Percentiles rank a stretch among this genome's conserved stretches.
Evolutionary conservation across 2,888 invertebrate genomes (phyloP).

Genomic region (Masnerella sp.): DNA sequence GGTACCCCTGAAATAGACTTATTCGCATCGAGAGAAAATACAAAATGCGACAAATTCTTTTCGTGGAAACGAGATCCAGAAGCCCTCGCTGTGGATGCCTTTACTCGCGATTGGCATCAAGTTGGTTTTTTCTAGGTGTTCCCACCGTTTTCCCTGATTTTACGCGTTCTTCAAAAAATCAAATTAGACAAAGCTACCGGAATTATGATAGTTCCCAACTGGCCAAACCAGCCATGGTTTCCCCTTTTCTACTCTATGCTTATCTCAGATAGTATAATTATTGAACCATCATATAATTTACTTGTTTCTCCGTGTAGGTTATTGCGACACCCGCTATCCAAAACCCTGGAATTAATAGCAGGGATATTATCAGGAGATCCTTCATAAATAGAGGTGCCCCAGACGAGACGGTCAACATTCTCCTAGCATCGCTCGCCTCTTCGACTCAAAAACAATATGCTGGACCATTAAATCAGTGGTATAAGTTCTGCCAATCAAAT

Average conservation of each 20-base stretch:
- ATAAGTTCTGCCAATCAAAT: constrained; percentile 31
- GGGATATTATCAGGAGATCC: constrained; percentile 12
- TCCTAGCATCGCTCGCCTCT: not conserved
- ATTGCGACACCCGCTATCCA: constrained; percentile 1
- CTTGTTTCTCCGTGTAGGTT: constrained; percentile 16
- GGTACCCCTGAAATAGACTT: too few relatives aligned
- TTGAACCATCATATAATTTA: not conserved
- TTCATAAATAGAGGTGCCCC: constrained; percentile 9
- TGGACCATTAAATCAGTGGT: constrained; percentile 58
- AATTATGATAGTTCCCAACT: constrained; percentile 5
- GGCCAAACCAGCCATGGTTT: constrained; percentile 13
- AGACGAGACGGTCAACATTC: not conserved
- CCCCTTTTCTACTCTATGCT: constrained; percentile 6
- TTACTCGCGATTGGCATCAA: too few relatives aligned
- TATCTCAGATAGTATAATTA: not conserved
- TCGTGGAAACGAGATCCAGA: too few relatives aligned
- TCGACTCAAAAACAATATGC: constrained; percentile 11
- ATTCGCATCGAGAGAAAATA: too few relatives aligned
- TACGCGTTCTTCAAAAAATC: too few relatives aligned
- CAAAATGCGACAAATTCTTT: too few relatives aligned
- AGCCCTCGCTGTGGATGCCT: too few relatives aligned
- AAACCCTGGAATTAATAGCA: constrained; percentile 11
- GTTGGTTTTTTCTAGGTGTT: too few relatives aligned
- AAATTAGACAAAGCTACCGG: too few relatives aligned
- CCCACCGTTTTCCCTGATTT: too few relatives aligned